Base-by-base conservation (phyloP, 2,888 invertebrate species). In the Aleiodes leptofemur region DNA sequence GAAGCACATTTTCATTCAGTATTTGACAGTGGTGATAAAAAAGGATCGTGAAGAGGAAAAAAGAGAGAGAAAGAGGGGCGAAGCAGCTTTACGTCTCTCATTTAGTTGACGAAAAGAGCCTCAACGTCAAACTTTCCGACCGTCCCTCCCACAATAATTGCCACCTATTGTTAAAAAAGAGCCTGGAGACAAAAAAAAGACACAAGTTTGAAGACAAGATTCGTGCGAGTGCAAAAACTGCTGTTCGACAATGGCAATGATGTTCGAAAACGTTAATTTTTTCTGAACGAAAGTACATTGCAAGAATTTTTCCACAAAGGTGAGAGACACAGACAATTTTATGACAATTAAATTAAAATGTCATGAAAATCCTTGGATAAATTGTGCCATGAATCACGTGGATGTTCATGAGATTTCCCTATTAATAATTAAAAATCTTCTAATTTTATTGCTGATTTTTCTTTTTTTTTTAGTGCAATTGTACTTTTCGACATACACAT, bases 391-490 rank as follows among this genome's bases (percentile, higher is more conserved):
- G 2, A 2, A 23, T 23, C 34, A 34, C 59, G 43, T 43, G 43
- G 43, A 9, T 43, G 9, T 43, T 0, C 29, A 8, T 23, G 29
- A 8, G 16, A 38, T 64, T 64, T 14, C 16, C 5, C 14, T n/a
- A n/a, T 43, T 64, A n/a, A 38, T 14, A 11, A 34, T 34, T 34
- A 0, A 34, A 23, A 1, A 16, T 31, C 34, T 9, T 43, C 29
- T 64, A n/a, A 48, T 9, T 31, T 43, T 16, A 43, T 23, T 48
- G 16, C 48, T 4, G n/a, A 38, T 53, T 72, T 72, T 34, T 38
- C 6, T 55, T 13, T 23, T 61, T 55, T 50, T 34, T 72, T 68
- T 51, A 0, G 31, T 68, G 7, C 31, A 53, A 1, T 51, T 13
- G 7, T 14, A 53, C 5, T 16, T 14, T 14, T 16, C 7, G 53